A percentile compares a stretch with the other conserved stretches of the same genome.
Conservation (phyloP, 2,797 vertebrate species). For the Ficedula albicollis region DNA sequence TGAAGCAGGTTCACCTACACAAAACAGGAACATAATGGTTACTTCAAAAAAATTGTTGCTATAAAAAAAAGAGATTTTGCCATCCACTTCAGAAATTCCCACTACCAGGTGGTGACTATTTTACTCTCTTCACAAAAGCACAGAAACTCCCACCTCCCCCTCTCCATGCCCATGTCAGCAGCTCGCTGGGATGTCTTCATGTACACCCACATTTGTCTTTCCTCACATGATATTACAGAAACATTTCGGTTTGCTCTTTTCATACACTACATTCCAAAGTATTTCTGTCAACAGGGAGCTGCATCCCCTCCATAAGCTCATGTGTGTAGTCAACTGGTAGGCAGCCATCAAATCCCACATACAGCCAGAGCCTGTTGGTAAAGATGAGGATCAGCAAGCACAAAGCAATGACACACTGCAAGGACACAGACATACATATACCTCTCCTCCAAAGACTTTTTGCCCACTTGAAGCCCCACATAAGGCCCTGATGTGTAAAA, state of each 20-base stretch:
- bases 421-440: not conserved
- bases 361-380: not conserved
- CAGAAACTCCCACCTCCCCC: not conserved
- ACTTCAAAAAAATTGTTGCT: not conserved
- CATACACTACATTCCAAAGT: not conserved
- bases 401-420: not conserved
- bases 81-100: not conserved
- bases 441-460: not conserved
- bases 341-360: not conserved
- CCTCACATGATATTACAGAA: not conserved
- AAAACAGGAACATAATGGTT: not conserved
- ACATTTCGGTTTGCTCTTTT: constrained; percentile 30
- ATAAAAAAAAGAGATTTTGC: not conserved
- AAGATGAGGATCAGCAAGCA: not conserved
- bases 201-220: constrained; percentile 49
- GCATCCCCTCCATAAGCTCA: not conserved
- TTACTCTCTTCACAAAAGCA: not conserved
- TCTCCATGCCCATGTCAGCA: not conserved
- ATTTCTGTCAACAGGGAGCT: not conserved
- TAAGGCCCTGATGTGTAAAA: not conserved
- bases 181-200: not conserved
- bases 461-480: not conserved
- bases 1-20: not conserved
- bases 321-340: not conserved
- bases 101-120: not conserved